A percentile compares a stretch with the other conserved stretches of the same genome.
Conservation (phyloP, 1,140 invertebrate genomes). For the Diorhabda elongata region DNA sequence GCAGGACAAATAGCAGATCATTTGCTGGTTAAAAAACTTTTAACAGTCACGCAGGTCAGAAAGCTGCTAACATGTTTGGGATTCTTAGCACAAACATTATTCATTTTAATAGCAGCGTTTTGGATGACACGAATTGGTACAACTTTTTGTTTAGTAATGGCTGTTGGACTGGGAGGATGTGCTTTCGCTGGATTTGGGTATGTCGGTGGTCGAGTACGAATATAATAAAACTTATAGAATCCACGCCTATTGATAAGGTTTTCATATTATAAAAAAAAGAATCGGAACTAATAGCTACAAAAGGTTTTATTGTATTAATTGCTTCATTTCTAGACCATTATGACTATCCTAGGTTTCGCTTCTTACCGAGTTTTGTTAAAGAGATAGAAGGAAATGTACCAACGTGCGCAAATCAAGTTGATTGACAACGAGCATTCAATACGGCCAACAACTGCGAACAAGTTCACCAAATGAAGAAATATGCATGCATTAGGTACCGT, state of each 20-base stretch:
- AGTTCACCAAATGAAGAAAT: too few relatives aligned
- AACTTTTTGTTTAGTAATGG: conserved; percentile 73
- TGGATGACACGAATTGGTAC: conserved; percentile 60
- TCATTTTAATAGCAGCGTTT: conserved; percentile 76
- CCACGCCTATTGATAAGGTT: not conserved
- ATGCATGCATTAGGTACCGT: too few relatives aligned
- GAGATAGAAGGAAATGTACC: too few relatives aligned
- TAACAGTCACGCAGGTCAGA: conserved; percentile 70
- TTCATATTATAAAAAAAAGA: not conserved
- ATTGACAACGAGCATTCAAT: too few relatives aligned
- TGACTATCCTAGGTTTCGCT: not conserved
- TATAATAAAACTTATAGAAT: not conserved
- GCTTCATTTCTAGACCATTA: not conserved
- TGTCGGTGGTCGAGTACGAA: conserved; percentile 8
- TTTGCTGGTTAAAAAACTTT: conserved; percentile 57
- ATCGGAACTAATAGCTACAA: too few relatives aligned
- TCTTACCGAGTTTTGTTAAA: too few relatives aligned
- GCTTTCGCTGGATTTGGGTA: conserved; percentile 86
- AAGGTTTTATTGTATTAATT: not conserved
- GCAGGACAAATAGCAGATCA: conserved; percentile 79
- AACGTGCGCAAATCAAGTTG: too few relatives aligned
- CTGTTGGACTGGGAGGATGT: conserved; percentile 85
- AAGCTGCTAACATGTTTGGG: conserved; percentile 74
- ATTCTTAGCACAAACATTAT: conserved; percentile 76
- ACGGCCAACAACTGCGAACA: too few relatives aligned